phyloP scores from a whole-genome alignment of 2,797 vertebrate species.

The Astyanax mexicanus region DNA sequence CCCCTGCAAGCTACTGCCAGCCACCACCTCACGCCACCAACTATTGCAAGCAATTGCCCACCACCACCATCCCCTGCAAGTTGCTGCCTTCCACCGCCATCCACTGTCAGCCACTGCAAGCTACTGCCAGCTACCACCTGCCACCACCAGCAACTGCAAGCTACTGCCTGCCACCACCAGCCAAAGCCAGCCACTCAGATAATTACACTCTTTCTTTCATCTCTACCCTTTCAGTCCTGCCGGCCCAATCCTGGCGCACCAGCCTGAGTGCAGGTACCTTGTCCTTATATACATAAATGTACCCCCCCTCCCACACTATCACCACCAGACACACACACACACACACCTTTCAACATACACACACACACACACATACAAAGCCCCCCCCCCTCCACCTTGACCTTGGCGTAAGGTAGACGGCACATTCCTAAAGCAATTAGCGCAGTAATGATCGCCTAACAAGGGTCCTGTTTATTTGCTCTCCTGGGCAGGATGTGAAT shows the following conservation, averaged over 20 bases:
- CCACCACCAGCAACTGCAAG: no score
- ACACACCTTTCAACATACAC: no score
- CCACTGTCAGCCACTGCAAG: no score
- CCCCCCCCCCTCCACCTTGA: slow-evolving; percentile 75
- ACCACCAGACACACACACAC: neutral
- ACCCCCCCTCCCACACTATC: slow-evolving; percentile 46
- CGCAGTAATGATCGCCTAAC: slow-evolving; percentile 83
- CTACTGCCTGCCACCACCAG: no score
- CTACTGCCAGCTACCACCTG: no score
- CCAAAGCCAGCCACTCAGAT: slow-evolving; percentile 74
- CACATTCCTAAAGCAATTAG: slow-evolving; percentile 85
- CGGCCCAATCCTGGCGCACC: slow-evolving; percentile 54
- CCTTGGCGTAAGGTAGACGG: slow-evolving; percentile 81
- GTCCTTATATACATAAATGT: slow-evolving; percentile 76
- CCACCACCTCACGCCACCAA: no score
- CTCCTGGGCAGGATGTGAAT: slow-evolving; percentile 79
- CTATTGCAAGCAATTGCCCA: no score
- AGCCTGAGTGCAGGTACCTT: slow-evolving; percentile 69
- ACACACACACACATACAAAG: slow-evolving; percentile 1
- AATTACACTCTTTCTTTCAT: slow-evolving; percentile 80
- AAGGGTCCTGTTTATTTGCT: slow-evolving; percentile 84
- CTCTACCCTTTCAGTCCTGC: slow-evolving; percentile 74
- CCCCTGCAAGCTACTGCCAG: no score
- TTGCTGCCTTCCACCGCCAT: no score
- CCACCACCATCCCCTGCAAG: no score